Evolutionary conservation across 2,888 invertebrate species (phyloP), one percentile per base, ranked within the genome.

Genomic region (Macaria liturata): DNA sequence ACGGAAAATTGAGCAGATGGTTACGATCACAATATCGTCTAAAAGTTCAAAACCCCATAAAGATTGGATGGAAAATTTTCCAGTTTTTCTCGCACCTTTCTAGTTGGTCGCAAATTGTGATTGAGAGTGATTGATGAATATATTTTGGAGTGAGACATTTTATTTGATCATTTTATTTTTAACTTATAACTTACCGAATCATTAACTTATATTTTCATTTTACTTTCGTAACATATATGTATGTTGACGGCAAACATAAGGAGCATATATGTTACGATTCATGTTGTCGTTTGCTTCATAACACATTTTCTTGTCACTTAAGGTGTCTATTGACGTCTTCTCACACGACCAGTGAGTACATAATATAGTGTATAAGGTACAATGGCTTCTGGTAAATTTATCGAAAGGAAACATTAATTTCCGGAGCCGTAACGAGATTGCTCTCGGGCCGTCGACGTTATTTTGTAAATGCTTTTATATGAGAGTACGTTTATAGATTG

Each of bases 1-100:
- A 78, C 78, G 84, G 86, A 86, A 88, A 88, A 89, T 83, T 67
- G 61, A 61, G 63, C 67, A 67, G 87, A 85, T 86, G 82, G 74
- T 80, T 75, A 68, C 75, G 73, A 78, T 81, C 85, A 86, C 81
- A 84, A 81, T 78, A 80, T 74, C 78, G 78, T 81, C 83, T 74
- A 77, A 78, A 81, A 82, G 74, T 81, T 80, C 68, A 69, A 75
- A 69, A 66, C 64, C 73, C 72, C 68, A 72, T 78, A 75, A 73
- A 75, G 72, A 75, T 74, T 73, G 69, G 71, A 69, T 72, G 70
- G 69, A 58, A 61, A 49, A 1, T 40, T 47, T 47, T 32, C 6
- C 39, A 30, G 31, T 51, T 51, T 37, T 45, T 50, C 44, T 34
- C 48, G n/a, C 69, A 71, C 69, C 67, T 66, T 69, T 67, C 63